Evolutionary conservation across 2,888 invertebrate genomes (phyloP), one percentile per base, ranked within the genome.

Genomic region (Lucinisca nassula): DNA sequence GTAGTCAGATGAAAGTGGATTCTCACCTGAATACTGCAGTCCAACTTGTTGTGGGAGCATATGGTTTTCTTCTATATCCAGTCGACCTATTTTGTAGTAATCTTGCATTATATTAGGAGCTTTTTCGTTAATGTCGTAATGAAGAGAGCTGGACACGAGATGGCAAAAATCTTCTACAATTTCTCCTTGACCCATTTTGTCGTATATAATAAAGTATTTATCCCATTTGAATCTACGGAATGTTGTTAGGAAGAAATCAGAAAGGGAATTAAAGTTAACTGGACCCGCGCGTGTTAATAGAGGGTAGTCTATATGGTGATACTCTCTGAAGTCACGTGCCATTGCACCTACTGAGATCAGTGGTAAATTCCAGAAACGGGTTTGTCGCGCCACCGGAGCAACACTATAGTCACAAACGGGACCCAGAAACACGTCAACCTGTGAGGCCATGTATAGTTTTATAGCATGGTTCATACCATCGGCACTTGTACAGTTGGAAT

Each of bases 301-400:
- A 12, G 97, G 97, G 95, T 98, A 99, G 83, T 97, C 94, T 72
- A 55, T 35, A 0, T 58, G 82, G 32, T 94, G 94, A 45, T 92
- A 90, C 1, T 67, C 75, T 30, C 79, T 77, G 80, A 96, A 96
- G 40, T 94, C 95, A n/a, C 91, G 75, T 2, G 95, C 95, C 79
- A 95, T 90, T 12, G 95, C 96, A 0, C 95, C 96, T 0, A 93
- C 93, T 12, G 98, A 98, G 92, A 98, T 98, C 92, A 98, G 98
- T 0, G 98, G 98, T 0, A 98, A 98, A 55, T 94, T 93, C 98
- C 98, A 98, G 96, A 98, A 98, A 0, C 98, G 98, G 0, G 98
- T 85, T 81, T 98, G 97, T 83, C 98, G 97, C 10, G 98, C 98
- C 0, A 99, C 98, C 0, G 98, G 98, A 94, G 98, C 98, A 93